Evolutionary conservation across 2,797 vertebrate genomes (phyloP), one percentile per base, ranked within the genome.

Genomic region (Nyctibius grandis): DNA sequence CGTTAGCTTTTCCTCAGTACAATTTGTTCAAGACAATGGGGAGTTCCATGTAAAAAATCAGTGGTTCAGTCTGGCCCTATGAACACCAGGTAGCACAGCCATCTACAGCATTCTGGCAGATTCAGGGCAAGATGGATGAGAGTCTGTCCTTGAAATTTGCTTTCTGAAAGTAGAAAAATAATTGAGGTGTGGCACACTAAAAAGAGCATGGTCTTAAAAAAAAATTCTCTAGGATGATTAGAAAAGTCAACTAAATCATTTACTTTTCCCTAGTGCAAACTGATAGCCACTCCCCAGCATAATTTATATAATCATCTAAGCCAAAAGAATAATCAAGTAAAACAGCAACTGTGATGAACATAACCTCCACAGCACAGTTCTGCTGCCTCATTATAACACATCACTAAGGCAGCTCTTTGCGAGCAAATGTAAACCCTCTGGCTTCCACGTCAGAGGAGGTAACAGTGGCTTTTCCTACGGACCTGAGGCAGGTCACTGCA

Each of bases 111-210:
- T 61, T 91, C 83, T 94, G 91, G 59, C 70, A 94, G 77, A 50
- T 81, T 84, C 47, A 53, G 44, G 73, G 74, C 65, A 93, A 95
- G 94, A 97, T 86, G 42, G 77, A 96, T 94, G 81, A 91, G n/a
- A 54, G 65, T 54, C 34, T 65, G 31, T 86, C 36, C 72, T 95
- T 89, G 85, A 94, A 95, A 91, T 88, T 88, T 94, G 18, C 33
- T 97, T 56, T 92, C 83, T 68, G 40, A 85, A 70, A 73, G 91
- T 10, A 57, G 38, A 69, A 93, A 91, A 95, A 96, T 61, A 81
- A 81, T 29, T 7, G 4, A 56, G 64, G 26, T 17, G 6, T 72
- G 29, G 6, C 36, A 59, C 44, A 65, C 31, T 68, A 80, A 77
- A 86, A 79, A 65, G 16, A 87, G 7, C 2, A 14, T 1, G 34